A percentile compares a stretch with the other conserved stretches of the same genome.
Conservation (phyloP, 2,797 vertebrate genomes). For the Liasis olivaceus region DNA sequence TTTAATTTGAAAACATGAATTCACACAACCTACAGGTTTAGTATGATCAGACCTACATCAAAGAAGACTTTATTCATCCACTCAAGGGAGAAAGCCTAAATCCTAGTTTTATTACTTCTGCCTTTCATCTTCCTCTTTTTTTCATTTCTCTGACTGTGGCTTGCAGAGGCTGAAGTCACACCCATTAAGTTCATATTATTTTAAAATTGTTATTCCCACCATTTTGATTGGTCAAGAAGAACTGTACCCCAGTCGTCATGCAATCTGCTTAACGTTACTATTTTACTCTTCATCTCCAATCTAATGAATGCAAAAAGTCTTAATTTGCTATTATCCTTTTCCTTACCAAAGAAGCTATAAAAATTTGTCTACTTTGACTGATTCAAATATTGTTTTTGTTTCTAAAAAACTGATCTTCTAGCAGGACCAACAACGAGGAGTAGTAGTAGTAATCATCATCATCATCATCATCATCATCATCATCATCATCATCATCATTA, state of each 20-base stretch:
- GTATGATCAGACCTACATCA: background rate
- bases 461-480: no score
- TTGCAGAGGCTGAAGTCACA: background rate
- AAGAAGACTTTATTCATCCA: background rate
- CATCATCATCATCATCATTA: no score
- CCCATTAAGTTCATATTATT: rapidly evolving
- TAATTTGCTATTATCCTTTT: constrained; percentile 39
- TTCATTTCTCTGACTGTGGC: background rate
- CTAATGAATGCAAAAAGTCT: constrained; percentile 29
- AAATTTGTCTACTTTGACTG: constrained; percentile 33
- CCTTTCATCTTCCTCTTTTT: background rate
- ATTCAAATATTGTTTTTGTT: background rate
- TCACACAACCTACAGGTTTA: no score
- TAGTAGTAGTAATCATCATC: no score
- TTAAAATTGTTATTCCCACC: constrained; percentile 23
- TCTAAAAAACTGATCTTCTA: constrained; percentile 15
- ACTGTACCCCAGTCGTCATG: background rate
- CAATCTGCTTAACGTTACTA: constrained; percentile 54
- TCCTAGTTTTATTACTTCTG: background rate
- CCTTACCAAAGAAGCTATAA: constrained; percentile 14
- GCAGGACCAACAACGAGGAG: background rate
- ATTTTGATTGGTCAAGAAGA: background rate
- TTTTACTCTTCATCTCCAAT: constrained; percentile 45
- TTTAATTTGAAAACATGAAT: no score
- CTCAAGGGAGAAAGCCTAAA: rapidly evolving